Evolutionary conservation across 2,113 vertebrate genomes (phyloP).

Genomic region (Amia ocellicauda): DNA sequence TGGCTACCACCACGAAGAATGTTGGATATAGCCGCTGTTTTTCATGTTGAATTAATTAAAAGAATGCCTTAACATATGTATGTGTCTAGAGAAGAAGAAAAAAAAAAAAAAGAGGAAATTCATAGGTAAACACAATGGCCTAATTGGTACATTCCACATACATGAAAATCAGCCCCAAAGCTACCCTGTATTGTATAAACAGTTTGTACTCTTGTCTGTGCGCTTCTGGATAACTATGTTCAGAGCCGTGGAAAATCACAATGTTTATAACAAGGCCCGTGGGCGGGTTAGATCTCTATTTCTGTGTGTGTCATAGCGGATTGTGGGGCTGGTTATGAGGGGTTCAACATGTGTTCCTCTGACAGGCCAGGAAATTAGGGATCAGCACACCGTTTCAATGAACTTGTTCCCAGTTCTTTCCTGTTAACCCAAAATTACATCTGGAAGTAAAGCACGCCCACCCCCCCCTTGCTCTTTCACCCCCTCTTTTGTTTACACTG

Average conservation of each 20-base stretch:
- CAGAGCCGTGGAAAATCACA: conserved; percentile 57
- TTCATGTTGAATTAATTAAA: no score
- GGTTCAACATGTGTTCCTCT: conserved; percentile 72
- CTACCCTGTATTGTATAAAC: not conserved
- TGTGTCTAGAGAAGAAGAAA: conserved; percentile 24
- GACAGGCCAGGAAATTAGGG: conserved; percentile 73
- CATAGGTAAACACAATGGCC: not conserved
- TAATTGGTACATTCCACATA: not conserved
- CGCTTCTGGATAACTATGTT: not conserved
- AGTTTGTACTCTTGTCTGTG: not conserved
- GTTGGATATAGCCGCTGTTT: no score
- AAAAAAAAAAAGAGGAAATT: conserved; percentile 24
- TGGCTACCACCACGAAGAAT: conserved; percentile 24
- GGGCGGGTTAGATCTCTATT: no score
- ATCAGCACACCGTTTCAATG: conserved; percentile 76
- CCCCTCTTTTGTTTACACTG: not conserved
- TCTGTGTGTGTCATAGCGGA: not conserved
- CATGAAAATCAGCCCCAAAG: not conserved
- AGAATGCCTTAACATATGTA: conserved; percentile 24
- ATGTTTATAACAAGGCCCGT: conserved; percentile 64
- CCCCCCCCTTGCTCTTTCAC: not conserved
- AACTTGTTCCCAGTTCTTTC: conserved; percentile 75
- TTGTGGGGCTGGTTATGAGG: not conserved
- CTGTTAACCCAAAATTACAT: conserved; percentile 76
- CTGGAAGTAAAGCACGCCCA: conserved; percentile 66